phyloP scores from a whole-genome alignment of 35 echinoderm and acorn worm genomes.

The Holothuria glaberrima region DNA sequence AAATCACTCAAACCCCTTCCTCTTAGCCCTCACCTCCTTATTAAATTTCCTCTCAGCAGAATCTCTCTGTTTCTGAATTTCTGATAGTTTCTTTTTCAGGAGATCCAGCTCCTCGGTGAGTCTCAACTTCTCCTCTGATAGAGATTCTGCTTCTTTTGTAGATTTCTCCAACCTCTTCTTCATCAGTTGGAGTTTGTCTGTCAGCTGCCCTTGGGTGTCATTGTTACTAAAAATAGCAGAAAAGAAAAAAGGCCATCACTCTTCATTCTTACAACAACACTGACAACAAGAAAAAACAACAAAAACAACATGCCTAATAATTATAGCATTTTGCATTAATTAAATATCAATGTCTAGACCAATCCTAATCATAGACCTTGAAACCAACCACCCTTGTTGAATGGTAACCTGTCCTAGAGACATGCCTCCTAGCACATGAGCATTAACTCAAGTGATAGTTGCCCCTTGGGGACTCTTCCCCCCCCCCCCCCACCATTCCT shows the following conservation, averaged over 20 bases:
- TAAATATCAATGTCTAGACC: no score
- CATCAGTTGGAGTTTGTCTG: conserved; percentile 62
- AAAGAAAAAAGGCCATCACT: no score
- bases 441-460: no score
- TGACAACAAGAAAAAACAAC: not conserved
- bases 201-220: conserved; percentile 75
- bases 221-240: conserved; percentile 58
- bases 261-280: no score
- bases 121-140: conserved; percentile 86
- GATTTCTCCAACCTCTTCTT: conserved; percentile 67
- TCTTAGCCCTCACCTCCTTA: conserved; percentile 60
- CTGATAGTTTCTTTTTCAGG: conserved; percentile 69
- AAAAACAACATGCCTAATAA: not conserved
- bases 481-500: no score
- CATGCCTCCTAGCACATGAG: no score
- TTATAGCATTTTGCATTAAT: not conserved
- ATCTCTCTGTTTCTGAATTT: conserved; percentile 72
- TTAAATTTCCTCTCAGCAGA: conserved; percentile 70
- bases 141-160: conserved; percentile 72
- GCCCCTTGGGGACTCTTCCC: no score
- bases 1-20: not conserved
- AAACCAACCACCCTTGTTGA: no score
- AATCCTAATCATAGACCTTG: no score
- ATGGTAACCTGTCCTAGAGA: no score
- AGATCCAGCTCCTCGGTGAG: conserved; percentile 79